Evolutionary conservation across 2,797 vertebrate genomes (phyloP).

Genomic region (Myiothlypis coronata): DNA sequence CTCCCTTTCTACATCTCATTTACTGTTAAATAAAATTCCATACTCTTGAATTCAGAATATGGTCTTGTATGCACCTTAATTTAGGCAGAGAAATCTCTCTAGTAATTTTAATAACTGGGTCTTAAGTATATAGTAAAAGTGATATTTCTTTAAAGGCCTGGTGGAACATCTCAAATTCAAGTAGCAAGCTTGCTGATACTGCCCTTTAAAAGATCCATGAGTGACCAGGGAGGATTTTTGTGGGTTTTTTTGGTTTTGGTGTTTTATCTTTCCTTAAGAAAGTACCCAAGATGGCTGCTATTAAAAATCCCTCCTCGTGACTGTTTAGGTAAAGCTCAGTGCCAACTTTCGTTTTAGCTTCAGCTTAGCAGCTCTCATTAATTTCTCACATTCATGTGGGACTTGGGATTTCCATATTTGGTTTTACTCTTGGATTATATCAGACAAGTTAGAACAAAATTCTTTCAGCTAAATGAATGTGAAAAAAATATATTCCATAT

Average conservation of each 20-base stretch:
- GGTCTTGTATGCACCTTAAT: not conserved
- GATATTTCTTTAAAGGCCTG: not conserved
- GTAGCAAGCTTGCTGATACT: not conserved
- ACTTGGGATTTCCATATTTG: constrained; percentile 50
- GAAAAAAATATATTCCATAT: constrained; percentile 47
- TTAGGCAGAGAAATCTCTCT: not conserved
- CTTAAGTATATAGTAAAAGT: not conserved
- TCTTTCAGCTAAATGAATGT: constrained; percentile 22
- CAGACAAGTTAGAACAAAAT: constrained; percentile 30
- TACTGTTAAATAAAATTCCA: not conserved
- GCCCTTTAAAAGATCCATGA: not conserved
- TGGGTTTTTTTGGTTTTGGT: not conserved
- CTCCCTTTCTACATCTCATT: not conserved
- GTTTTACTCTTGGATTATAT: constrained; percentile 45
- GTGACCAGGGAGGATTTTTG: not conserved
- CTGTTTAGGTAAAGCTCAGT: not conserved
- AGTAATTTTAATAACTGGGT: not conserved
- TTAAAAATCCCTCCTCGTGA: not conserved
- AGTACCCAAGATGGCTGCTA: not conserved
- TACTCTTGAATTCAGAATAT: not conserved
- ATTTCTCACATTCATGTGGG: constrained; percentile 22
- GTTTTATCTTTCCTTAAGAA: not conserved
- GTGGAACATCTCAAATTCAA: not conserved
- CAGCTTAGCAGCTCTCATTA: constrained; percentile 34
- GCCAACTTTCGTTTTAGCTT: constrained; percentile 26